A percentile compares a stretch with the other conserved stretches of the same genome.
These are phyloP conservation scores for Antennarius maculatus DNA, from an alignment of 2,797 vertebrate genomes.

Conservation along the genomic window DNA sequence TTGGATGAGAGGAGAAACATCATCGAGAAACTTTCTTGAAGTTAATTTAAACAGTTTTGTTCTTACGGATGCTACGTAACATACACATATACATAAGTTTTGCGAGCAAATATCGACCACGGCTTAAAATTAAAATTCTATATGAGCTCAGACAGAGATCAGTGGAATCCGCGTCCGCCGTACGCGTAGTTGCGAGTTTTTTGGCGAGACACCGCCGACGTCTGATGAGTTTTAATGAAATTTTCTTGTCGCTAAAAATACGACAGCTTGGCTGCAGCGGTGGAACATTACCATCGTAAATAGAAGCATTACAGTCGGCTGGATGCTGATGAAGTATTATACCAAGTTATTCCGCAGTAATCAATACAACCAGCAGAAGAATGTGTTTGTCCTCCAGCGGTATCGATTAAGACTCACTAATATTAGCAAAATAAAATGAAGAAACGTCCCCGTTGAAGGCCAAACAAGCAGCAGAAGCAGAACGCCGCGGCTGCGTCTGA, in stretches of 20 bases:
- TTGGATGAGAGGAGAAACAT: too few relatives aligned
- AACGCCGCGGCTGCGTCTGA: background rate
- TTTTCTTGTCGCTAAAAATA: too few relatives aligned
- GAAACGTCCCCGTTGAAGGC: background rate
- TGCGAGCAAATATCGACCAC: too few relatives aligned
- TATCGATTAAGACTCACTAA: slow-evolving; percentile 18
- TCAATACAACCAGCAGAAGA: background rate
- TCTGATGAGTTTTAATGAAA: too few relatives aligned
- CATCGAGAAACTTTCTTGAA: too few relatives aligned
- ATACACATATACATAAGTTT: too few relatives aligned
- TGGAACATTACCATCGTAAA: background rate
- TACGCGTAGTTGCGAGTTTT: background rate
- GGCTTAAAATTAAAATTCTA: background rate
- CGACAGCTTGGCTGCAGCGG: too few relatives aligned
- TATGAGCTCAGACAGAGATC: slow-evolving; percentile 7
- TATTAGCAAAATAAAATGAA: background rate
- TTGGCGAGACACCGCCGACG: too few relatives aligned
- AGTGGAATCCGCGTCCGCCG: slow-evolving; percentile 1
- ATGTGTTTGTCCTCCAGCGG: background rate
- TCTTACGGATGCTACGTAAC: too few relatives aligned
- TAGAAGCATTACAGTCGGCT: background rate
- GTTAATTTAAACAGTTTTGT: too few relatives aligned
- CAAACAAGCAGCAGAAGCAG: background rate
- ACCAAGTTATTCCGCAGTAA: background rate
- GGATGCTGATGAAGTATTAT: background rate